Evolutionary conservation across 2,797 vertebrate species (phyloP).

Genomic region (Sternotherus odoratus): DNA sequence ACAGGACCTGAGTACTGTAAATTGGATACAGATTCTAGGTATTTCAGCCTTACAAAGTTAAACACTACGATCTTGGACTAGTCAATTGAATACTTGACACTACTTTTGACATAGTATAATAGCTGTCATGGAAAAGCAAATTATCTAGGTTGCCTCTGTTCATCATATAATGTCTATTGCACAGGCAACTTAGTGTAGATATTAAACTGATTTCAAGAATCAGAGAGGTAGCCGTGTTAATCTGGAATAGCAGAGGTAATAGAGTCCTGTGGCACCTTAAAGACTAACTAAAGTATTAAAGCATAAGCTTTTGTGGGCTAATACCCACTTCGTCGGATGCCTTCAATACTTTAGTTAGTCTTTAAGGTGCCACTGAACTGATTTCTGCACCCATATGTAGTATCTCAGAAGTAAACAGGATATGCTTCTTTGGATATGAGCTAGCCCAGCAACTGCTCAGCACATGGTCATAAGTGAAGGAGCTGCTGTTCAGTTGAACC

Average conservation of each 20-base stretch:
- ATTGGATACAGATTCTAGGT: background rate
- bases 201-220: background rate
- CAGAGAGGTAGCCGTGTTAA: no score
- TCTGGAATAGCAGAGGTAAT: no score
- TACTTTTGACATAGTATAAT: background rate
- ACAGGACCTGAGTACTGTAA: background rate
- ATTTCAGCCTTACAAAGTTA: constrained; percentile 4
- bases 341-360: no score
- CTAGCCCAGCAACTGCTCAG: background rate
- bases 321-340: no score
- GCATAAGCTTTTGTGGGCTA: no score
- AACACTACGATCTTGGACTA: background rate
- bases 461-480: background rate
- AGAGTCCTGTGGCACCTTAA: no score
- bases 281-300: no score
- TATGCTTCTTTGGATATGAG: constrained; percentile 2
- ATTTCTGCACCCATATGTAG: background rate
- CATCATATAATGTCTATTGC: background rate
- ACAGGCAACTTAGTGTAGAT: background rate
- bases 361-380: no score
- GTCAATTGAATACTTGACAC: background rate
- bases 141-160: background rate
- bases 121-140: background rate
- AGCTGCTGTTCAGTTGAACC: background rate
- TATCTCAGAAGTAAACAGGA: background rate